Evolutionary conservation across 2,797 vertebrate genomes (phyloP).

Genomic region (Orestias chungarensis): DNA sequence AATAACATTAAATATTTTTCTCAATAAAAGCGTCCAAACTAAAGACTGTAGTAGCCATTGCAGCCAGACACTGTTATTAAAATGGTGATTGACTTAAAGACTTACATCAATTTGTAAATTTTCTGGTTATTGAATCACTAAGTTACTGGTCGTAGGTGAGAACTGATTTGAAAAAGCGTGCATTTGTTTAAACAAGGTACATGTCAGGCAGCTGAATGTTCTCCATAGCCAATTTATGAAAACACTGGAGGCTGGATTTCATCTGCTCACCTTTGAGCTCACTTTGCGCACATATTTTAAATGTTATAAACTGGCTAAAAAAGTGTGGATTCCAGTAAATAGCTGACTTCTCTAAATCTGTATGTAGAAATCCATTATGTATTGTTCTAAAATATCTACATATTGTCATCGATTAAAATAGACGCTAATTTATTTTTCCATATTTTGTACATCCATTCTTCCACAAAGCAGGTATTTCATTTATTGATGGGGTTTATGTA

Average conservation of each 20-base stretch:
- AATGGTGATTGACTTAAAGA: neutral
- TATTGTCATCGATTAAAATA: neutral
- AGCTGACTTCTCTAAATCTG: neutral
- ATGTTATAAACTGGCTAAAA: neutral
- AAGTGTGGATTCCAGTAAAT: neutral
- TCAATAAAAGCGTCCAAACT: neutral
- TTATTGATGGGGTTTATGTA: constrained; percentile 9
- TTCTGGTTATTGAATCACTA: neutral
- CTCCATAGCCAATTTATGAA: neutral
- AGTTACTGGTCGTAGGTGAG: neutral
- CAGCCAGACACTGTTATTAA: no score
- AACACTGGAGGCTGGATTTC: neutral
- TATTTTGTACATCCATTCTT: constrained; percentile 2
- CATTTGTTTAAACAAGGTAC: neutral
- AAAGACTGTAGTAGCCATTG: neutral
- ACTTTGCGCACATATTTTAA: neutral
- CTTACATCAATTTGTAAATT: neutral
- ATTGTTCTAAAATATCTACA: constrained; percentile 2
- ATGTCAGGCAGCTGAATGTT: neutral
- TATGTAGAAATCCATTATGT: neutral
- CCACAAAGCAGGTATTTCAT: neutral
- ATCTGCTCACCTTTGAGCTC: neutral
- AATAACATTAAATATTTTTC: neutral
- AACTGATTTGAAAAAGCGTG: neutral
- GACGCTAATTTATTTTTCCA: neutral